These are phyloP conservation scores for Falco cherrug DNA, from an alignment of 2,797 vertebrate species.

Conservation along the genomic window DNA sequence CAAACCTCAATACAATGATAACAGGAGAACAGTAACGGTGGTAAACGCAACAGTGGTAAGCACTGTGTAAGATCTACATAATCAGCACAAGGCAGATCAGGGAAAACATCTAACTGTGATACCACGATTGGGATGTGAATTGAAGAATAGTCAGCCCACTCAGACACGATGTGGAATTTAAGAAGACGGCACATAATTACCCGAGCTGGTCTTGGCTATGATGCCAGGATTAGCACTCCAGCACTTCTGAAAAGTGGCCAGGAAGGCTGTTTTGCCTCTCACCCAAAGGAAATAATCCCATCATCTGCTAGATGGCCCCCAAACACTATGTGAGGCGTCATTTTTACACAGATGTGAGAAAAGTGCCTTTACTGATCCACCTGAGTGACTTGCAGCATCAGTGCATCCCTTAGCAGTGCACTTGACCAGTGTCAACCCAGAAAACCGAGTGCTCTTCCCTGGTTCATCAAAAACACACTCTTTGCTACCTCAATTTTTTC, in stretches of 20 bases:
- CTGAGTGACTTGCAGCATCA: not conserved
- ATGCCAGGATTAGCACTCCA: conserved; percentile 16
- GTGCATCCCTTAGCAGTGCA: not conserved
- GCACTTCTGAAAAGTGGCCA: conserved; percentile 13
- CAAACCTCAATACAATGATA: not conserved
- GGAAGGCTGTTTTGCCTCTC: not conserved
- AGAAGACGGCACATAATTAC: not conserved
- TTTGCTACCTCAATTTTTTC: not conserved
- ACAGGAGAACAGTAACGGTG: not conserved
- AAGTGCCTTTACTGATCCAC: not conserved
- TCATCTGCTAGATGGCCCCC: not conserved
- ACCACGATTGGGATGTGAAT: not conserved
- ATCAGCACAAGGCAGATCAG: not conserved
- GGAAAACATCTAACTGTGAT: not conserved
- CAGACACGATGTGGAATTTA: not conserved
- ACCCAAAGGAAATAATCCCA: not conserved
- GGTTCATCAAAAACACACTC: not conserved
- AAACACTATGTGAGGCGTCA: not conserved
- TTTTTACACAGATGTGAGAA: not conserved
- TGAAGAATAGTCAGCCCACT: not conserved
- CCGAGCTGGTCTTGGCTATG: not conserved
- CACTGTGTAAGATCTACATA: not conserved
- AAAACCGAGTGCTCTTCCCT: not conserved
- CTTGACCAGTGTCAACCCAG: not conserved
- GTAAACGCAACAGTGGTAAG: not conserved